Base-by-base conservation (phyloP, 2,888 invertebrate species). In the Tipula vernalis region DNA sequence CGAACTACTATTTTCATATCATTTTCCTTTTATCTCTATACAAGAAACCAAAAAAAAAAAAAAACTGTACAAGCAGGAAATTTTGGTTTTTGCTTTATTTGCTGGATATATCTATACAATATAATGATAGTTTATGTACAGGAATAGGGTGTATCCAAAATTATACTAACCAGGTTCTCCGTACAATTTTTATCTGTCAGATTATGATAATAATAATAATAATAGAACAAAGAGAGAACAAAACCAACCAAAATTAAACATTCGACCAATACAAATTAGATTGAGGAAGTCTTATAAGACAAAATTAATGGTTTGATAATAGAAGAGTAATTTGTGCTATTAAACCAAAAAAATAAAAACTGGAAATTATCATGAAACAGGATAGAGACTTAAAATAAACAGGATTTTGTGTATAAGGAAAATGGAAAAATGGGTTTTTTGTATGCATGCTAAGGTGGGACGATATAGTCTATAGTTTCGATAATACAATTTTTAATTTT, bases 81-180 rank as follows among this genome's bases (percentile, higher is more conserved):
- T 71, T 71, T 71, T 71, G 1, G 71, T 71, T 5, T 39, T 39
- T 28, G 28, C 28, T 28, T 39, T 39, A 6, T 39, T 39, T 28
- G 71, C 71, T 28, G 5, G 28, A 71, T 10, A 71, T 28, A 28
- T 5, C 8, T 28, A 28, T 15, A 71, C 10, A 71, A 28, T 15
- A 57, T 71, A 71, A 71, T 71, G 71, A 71, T 71, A 71, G 71
- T 71, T 71, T 71, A 71, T 71, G 71, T 71, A 71, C 71, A 71
- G 71, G 71, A 71, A 71, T 71, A 71, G 71, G 71, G 71, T 71
- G 71, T 71, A 71, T 28, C 71, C 71, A 0, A 71, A 71, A 71
- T 71, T 71, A 71, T 71, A 71, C 51, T 57, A 57, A 57, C 51
- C 71, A 71, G 28, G 71, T 28, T 57, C 15, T 57, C 15, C 15